These are phyloP conservation scores for Dryomyza anilis DNA, from an alignment of 2,888 invertebrate genomes.

Conservation along the genomic window DNA sequence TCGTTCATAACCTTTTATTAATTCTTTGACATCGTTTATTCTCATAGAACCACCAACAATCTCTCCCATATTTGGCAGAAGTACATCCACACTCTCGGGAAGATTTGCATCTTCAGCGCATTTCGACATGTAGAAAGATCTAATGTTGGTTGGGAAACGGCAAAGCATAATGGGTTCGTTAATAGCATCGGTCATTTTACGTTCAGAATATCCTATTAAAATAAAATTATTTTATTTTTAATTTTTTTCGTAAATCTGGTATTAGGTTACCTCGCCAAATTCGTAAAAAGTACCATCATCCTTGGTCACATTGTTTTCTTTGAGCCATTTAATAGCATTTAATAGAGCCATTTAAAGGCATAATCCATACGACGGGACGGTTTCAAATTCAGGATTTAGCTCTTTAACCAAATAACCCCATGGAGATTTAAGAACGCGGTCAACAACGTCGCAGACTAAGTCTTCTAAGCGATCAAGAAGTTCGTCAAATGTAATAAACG, in stretches of 20 bases:
- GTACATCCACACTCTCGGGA: constrained; percentile 97
- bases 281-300: constrained; percentile 97
- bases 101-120: constrained; percentile 81
- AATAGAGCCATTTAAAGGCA: constrained; percentile 93
- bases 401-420: constrained; percentile 81
- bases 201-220: constrained; percentile 98
- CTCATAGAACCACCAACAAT: constrained; percentile 99
- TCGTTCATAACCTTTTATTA: constrained; percentile 71
- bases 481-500: constrained; percentile 92
- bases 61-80: constrained; percentile 97
- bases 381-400: constrained; percentile 87
- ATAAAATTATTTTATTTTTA: constrained; percentile 62
- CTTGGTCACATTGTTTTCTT: constrained; percentile 90
- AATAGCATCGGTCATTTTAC: constrained; percentile 97
- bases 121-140: constrained; percentile 97
- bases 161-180: constrained; percentile 95
- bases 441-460: constrained; percentile 92
- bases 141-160: constrained; percentile 93
- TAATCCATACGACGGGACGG: constrained; percentile 84
- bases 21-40: constrained; percentile 85
- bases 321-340: constrained; percentile 92
- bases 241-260: not conserved
- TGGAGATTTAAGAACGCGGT: constrained; percentile 86
- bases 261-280: constrained; percentile 83
- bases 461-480: constrained; percentile 88